Percentiles rank a stretch among this genome's conserved stretches.
These are phyloP conservation scores for Drosophila nannoptera DNA, from an alignment of 1,140 invertebrate genomes.

Conservation along the genomic window DNA sequence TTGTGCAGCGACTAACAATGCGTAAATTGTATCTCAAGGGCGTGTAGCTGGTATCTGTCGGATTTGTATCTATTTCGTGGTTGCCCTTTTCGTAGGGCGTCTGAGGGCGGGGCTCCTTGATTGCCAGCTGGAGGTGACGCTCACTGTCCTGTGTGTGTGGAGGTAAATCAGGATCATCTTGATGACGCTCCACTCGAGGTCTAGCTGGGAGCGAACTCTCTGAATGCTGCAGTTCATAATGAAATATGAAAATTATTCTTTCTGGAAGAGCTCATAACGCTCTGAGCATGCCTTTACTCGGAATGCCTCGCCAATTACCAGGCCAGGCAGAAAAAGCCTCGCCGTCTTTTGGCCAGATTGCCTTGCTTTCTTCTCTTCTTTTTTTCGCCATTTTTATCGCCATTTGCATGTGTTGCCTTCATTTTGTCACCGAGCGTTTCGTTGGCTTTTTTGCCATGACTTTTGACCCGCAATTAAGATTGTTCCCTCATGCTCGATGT, in stretches of 20 bases:
- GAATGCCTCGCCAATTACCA: too few species aligned
- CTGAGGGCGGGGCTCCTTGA: background rate
- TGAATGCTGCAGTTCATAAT: too few species aligned
- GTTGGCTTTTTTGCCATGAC: slow-evolving; percentile 37
- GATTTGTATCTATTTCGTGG: slow-evolving; percentile 46
- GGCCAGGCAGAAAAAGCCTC: background rate
- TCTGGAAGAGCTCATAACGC: too few species aligned
- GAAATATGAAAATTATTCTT: too few species aligned
- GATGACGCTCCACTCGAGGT: too few species aligned
- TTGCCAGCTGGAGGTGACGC: background rate
- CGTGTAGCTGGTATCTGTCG: slow-evolving; percentile 50
- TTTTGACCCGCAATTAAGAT: slow-evolving; percentile 74
- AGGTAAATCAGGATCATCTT: too few species aligned
- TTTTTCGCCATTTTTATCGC: slow-evolving; percentile 34
- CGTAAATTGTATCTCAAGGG: slow-evolving; percentile 66
- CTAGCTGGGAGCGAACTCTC: too few species aligned
- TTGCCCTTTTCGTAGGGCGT: slow-evolving; percentile 18
- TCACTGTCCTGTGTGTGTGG: background rate
- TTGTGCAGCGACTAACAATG: slow-evolving; percentile 55
- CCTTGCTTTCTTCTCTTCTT: background rate
- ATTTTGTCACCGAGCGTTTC: slow-evolving; percentile 36
- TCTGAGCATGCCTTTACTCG: too few species aligned
- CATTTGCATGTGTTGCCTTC: slow-evolving; percentile 44
- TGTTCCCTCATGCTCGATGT: slow-evolving; percentile 35
- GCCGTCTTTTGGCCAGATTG: background rate